phyloP scores from a whole-genome alignment of 2,797 vertebrate species.

The Geotrypetes seraphini region DNA sequence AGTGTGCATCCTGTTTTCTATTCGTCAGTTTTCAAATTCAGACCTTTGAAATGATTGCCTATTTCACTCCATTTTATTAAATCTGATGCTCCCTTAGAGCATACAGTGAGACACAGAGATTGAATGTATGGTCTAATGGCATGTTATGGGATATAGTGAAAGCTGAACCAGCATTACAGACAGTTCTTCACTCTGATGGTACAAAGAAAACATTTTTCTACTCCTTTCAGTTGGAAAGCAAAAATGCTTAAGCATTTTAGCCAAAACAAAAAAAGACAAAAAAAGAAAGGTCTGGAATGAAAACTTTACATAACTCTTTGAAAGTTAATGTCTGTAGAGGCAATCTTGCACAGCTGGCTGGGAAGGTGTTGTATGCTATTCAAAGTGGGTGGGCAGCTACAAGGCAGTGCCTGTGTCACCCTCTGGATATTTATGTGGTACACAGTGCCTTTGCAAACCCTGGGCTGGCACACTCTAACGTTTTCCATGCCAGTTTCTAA shows the following conservation, averaged over 20 bases:
- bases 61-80: conserved; percentile 12
- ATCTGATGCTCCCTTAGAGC: conserved; percentile 6
- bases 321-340: background rate
- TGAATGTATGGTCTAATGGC: background rate
- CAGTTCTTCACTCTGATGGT: background rate
- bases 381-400: conserved; percentile 26
- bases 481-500: background rate
- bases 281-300: background rate
- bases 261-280: no score
- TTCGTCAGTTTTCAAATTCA: no score
- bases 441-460: background rate
- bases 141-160: background rate
- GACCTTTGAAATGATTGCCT: no score
- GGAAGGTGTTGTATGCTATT: conserved; percentile 10
- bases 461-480: no score
- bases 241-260: no score
- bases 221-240: background rate
- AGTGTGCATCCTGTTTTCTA: no score
- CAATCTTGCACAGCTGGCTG: conserved; percentile 12
- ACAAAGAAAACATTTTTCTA: background rate
- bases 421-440: conserved; percentile 4
- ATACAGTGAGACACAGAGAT: background rate
- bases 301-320: background rate
- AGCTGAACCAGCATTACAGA: background rate
- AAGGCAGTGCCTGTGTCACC: conserved; percentile 4